Base-by-base conservation (phyloP, 2,888 invertebrate genomes). In the Xiphydria camelus region DNA sequence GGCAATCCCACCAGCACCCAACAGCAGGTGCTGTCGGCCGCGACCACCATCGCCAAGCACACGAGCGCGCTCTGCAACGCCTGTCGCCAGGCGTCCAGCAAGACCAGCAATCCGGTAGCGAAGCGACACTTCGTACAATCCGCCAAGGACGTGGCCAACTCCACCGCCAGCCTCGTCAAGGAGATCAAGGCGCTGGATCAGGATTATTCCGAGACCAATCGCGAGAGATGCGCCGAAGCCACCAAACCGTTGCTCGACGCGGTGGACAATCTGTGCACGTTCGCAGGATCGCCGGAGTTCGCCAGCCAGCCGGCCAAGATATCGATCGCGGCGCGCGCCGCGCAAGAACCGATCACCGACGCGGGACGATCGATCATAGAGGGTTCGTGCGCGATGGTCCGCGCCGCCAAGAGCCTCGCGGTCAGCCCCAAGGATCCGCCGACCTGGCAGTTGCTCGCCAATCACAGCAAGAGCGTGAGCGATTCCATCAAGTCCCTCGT, bases 91-190 rank as follows among this genome's bases (percentile, higher is more conserved):
- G 97, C 98, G 0, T 95, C 95, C 20, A 89, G 91, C 53, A 90
- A 90, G 68, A 94, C 94, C 1, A 84, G 82, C 45, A 93, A 93
- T 76, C 91, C 95, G 0, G 89, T 90, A 3, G 94, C 94, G 43
- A 97, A 97, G 78, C 79, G 95, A 21, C 96, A 96, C 76, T 97
- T 99, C 76, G 96, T 99, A 41, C 94, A 97, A 72, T 91, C 94
- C 54, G 98, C 98, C 41, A 95, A 96, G 75, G 95, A 97, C 66
- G 94, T 99, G 2, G 98, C 98, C 37, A 93, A 93, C 76, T 92
- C 92, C 12, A 99, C 99, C 1, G 92, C 96, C 0, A 86, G 87
- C 53, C 82, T 99, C 14, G 97, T 99, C 14, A 93, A 91, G 75
- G 91, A 94, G 73, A 96, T 98, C 64, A 98, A 97, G 79, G 88